Percentiles rank a stretch among this genome's conserved stretches.
Conservation (phyloP, 2,113 vertebrate species). For the Rhodinocichla rosea region DNA sequence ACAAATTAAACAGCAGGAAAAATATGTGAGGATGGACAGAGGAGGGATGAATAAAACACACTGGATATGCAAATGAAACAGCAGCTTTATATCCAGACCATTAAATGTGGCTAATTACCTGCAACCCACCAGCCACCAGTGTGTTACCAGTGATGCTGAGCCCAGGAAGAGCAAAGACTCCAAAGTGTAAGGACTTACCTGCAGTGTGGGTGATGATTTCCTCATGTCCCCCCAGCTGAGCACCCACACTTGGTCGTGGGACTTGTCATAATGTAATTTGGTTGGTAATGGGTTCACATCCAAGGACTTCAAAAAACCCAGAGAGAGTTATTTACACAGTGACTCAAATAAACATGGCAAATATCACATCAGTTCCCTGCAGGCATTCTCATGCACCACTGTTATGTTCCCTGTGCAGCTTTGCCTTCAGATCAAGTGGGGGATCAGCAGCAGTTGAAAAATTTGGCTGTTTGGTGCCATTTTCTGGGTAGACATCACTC, state of each 20-base stretch:
- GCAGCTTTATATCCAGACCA: not conserved
- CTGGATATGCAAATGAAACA: not conserved
- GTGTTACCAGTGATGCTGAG: too few relatives aligned
- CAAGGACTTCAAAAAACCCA: constrained; percentile 78
- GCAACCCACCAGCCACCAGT: not conserved
- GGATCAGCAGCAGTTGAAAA: not conserved
- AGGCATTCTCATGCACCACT: not conserved
- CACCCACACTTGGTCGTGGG: constrained; percentile 96
- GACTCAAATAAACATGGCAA: not conserved
- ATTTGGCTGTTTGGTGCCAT: not conserved
- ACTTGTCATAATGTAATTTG: constrained; percentile 94
- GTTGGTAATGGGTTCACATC: constrained; percentile 86
- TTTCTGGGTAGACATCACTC: not conserved
- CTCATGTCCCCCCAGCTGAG: constrained; percentile 87
- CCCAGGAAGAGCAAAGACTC: not conserved
- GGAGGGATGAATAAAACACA: not conserved
- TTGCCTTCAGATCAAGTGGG: not conserved
- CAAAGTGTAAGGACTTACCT: constrained; percentile 72
- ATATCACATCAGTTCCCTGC: not conserved
- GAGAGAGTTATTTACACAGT: not conserved
- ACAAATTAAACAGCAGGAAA: constrained; percentile 24
- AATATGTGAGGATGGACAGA: not conserved
- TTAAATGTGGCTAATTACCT: constrained; percentile 7
- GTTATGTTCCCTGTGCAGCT: not conserved
- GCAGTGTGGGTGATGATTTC: constrained; percentile 81